phyloP scores from a whole-genome alignment of 2,113 vertebrate genomes.

The Vidua macroura region DNA sequence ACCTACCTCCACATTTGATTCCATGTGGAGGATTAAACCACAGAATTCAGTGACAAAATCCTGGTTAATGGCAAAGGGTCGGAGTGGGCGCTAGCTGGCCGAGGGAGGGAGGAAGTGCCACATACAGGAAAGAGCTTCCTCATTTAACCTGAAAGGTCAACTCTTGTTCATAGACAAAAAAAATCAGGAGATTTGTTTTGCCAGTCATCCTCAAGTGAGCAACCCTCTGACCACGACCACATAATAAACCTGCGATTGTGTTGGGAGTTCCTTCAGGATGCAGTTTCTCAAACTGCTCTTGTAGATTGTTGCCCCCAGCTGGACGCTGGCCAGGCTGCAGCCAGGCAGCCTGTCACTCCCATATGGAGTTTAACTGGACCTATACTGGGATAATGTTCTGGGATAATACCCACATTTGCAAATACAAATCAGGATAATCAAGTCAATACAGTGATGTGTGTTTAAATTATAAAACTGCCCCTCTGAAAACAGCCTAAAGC shows the following conservation, averaged over 20 bases:
- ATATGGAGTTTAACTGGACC: not conserved
- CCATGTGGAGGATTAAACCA: not conserved
- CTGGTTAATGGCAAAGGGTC: not conserved
- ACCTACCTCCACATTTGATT: not conserved
- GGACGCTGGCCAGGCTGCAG: not conserved
- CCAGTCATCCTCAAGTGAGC: not conserved
- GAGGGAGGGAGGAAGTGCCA: not conserved
- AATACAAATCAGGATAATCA: not conserved
- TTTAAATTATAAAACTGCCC: not conserved
- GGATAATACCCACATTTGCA: not conserved
- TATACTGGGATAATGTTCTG: not conserved
- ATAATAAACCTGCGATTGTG: not conserved
- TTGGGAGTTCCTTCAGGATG: not conserved
- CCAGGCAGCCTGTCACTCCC: not conserved
- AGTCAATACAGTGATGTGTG: not conserved
- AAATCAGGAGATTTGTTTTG: not conserved
- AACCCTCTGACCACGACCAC: not conserved
- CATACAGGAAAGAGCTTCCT: not conserved
- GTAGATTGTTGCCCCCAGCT: not conserved
- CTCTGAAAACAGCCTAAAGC: not conserved
- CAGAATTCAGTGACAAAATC: not conserved
- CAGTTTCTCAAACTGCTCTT: not conserved
- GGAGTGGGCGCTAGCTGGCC: not conserved
- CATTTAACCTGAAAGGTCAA: not conserved
- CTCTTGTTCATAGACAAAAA: not conserved